Conservation (phyloP, 2,797 vertebrate genomes). For the Meda fulgida region DNA sequence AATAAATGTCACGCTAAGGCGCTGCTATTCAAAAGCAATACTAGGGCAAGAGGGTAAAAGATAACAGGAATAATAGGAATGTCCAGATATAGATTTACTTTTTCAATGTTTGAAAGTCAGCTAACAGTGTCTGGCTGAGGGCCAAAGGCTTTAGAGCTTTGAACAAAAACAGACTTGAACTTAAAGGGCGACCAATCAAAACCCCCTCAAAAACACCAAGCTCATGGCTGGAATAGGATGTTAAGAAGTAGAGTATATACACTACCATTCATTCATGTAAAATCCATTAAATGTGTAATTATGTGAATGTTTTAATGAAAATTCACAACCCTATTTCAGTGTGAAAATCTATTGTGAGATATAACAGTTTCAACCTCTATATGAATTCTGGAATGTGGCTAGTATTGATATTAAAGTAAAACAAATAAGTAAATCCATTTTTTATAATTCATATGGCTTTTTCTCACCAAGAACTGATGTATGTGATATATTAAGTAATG, state of each 20-base stretch:
- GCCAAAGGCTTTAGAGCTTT: slow-evolving; percentile 14
- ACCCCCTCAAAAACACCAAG: background rate
- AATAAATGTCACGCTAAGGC: background rate
- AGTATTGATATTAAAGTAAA: background rate
- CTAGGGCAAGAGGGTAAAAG: background rate
- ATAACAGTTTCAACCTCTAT: background rate
- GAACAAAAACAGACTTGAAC: background rate
- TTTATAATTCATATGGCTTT: no score
- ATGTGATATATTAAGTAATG: no score
- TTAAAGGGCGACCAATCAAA: background rate
- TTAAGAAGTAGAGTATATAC: background rate
- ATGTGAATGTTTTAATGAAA: background rate
- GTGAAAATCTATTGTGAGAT: background rate
- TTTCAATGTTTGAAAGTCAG: slow-evolving; percentile 55
- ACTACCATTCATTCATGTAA: background rate
- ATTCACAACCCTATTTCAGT: background rate
- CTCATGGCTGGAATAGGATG: background rate
- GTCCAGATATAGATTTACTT: slow-evolving; percentile 37
- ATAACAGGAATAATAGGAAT: slow-evolving; percentile 20
- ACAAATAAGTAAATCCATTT: background rate
- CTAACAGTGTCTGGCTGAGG: slow-evolving; percentile 32
- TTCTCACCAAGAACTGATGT: background rate
- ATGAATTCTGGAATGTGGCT: background rate
- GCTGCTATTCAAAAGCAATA: background rate
- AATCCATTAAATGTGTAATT: background rate